phyloP scores from a whole-genome alignment of 2,888 invertebrate genomes.

The Sphecodes monilicornis region DNA sequence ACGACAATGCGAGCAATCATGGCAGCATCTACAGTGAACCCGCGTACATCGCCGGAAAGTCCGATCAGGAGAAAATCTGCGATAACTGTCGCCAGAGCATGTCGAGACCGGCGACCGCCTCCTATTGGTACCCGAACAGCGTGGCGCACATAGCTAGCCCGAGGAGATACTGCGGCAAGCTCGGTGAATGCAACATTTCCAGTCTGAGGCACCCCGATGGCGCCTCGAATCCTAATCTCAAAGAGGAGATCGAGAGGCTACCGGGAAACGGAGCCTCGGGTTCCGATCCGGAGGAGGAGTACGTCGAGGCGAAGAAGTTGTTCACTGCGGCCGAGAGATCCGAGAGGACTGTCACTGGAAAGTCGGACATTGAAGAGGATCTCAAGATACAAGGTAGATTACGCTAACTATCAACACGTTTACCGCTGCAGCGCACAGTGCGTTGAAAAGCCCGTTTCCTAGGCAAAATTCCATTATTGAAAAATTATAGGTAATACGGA shows the following conservation, averaged over 20 bases:
- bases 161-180: constrained; percentile 88
- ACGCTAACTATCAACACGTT: background rate
- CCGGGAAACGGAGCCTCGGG: constrained; percentile 88
- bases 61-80: constrained; percentile 90
- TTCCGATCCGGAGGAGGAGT: constrained; percentile 86
- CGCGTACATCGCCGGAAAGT: constrained; percentile 87
- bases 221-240: constrained; percentile 96
- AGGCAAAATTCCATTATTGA: too few species aligned
- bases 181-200: constrained; percentile 87
- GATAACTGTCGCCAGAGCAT: constrained; percentile 91
- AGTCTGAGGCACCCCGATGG: constrained; percentile 95
- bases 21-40: constrained; percentile 95
- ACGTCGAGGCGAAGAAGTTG: constrained; percentile 84
- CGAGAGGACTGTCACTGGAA: constrained; percentile 83
- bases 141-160: constrained; percentile 86
- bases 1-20: constrained; percentile 89
- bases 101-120: constrained; percentile 89
- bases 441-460: background rate
- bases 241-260: constrained; percentile 88
- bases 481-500: too few species aligned
- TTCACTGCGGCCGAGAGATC: constrained; percentile 79
- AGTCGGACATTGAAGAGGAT: constrained; percentile 83
- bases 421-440: background rate
- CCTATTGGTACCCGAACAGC: constrained; percentile 87
- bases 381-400: constrained; percentile 76